Evolutionary conservation across 2,888 invertebrate species (phyloP).

Genomic region (Chaetogeoica ovagalla): DNA sequence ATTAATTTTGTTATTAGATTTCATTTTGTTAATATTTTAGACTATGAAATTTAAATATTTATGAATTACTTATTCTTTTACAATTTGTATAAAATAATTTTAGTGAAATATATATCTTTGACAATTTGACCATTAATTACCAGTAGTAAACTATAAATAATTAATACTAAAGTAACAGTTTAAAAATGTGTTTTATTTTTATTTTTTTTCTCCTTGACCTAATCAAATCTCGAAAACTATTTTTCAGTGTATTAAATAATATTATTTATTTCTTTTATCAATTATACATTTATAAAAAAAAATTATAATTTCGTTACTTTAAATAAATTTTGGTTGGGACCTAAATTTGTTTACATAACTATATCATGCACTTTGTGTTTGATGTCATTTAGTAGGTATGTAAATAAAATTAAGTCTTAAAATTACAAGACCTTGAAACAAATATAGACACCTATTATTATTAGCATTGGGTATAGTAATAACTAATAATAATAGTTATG

Average conservation of each 20-base stretch:
- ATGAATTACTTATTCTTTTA: conserved; percentile 31
- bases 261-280: too few species aligned
- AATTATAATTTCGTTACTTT: neutral
- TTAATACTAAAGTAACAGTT: neutral
- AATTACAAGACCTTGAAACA: conserved; percentile 3
- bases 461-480: neutral
- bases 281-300: too few species aligned
- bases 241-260: neutral
- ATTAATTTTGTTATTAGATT: conserved; percentile 36
- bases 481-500: conserved; percentile 3
- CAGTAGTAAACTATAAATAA: neutral
- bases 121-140: neutral
- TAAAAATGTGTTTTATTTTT: neutral
- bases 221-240: neutral
- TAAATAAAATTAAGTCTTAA: conserved; percentile 22
- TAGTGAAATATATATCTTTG: conserved; percentile 3
- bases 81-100: conserved; percentile 9
- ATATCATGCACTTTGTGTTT: neutral
- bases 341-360: neutral
- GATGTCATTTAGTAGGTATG: neutral
- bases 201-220: neutral
- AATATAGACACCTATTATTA: neutral
- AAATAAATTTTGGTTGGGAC: neutral
- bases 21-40: conserved; percentile 26
- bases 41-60: conserved; percentile 3